These are phyloP conservation scores for Trochalopteron elliotii DNA, from an alignment of 2,113 vertebrate genomes.

Conservation along the genomic window DNA sequence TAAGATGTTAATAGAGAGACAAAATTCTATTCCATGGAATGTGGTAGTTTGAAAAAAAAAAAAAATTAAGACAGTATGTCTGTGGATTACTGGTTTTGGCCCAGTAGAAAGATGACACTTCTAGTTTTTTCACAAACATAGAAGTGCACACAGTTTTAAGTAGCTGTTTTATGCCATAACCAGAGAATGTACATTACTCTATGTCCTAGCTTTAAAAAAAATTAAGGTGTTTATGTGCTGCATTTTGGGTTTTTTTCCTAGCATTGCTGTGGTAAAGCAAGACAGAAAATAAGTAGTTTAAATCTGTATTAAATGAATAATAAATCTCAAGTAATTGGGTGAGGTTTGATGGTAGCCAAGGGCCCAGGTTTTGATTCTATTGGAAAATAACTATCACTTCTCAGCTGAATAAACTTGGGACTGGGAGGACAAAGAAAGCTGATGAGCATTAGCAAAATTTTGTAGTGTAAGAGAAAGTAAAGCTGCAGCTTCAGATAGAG, in stretches of 20 bases:
- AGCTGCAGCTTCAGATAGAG: background rate
- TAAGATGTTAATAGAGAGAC: background rate
- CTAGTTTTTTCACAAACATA: background rate
- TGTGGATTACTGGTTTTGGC: background rate
- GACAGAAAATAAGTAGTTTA: background rate
- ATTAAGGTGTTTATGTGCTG: background rate
- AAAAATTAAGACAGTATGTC: background rate
- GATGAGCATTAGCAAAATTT: background rate
- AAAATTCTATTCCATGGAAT: background rate
- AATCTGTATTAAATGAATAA: background rate
- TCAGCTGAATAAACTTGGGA: background rate
- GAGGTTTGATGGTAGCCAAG: background rate
- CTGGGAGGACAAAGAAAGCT: background rate
- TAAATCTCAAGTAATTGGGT: background rate
- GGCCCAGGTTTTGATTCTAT: background rate
- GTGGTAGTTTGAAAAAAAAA: background rate
- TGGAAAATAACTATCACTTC: background rate
- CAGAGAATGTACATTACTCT: background rate
- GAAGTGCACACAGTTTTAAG: background rate
- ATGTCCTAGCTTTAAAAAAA: background rate
- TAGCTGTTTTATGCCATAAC: background rate
- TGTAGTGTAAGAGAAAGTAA: background rate
- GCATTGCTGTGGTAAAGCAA: background rate
- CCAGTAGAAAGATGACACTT: background rate
- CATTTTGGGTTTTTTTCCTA: background rate